These are phyloP conservation scores for Noctua janthina DNA, from an alignment of 2,888 invertebrate species.

Conservation along the genomic window DNA sequence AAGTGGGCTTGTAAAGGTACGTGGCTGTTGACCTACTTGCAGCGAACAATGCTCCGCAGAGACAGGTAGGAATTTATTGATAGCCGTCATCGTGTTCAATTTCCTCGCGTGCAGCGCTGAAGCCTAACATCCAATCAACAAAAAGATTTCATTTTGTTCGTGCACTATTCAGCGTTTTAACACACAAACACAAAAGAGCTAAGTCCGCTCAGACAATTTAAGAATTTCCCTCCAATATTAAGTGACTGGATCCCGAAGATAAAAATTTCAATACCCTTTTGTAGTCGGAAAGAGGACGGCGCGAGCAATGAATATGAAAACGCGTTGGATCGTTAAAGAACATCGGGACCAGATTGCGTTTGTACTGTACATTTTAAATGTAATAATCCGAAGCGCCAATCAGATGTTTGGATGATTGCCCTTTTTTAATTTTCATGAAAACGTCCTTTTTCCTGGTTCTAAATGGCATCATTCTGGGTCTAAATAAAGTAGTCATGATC, in stretches of 20 bases:
- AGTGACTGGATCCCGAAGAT: slow-evolving; percentile 66
- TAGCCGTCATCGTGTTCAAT: slow-evolving; percentile 56
- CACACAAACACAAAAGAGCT: slow-evolving; percentile 27
- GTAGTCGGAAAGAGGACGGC: slow-evolving; percentile 55
- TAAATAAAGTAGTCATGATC: slow-evolving; percentile 56
- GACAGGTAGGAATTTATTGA: slow-evolving; percentile 68
- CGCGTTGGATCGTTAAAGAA: slow-evolving; percentile 73
- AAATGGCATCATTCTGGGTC: slow-evolving; percentile 26
- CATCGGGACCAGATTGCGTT: slow-evolving; percentile 73
- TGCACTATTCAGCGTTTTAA: slow-evolving; percentile 3
- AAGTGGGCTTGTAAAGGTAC: slow-evolving; percentile 48
- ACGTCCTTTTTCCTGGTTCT: slow-evolving; percentile 6
- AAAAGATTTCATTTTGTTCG: slow-evolving; percentile 11
- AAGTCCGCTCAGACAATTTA: slow-evolving; percentile 44
- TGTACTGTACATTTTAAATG: slow-evolving; percentile 72
- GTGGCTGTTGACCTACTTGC: slow-evolving; percentile 68
- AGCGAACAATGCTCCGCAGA: slow-evolving; percentile 52
- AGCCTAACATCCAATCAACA: slow-evolving; percentile 17
- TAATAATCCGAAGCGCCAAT: slow-evolving; percentile 55
- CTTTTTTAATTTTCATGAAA: slow-evolving; percentile 43
- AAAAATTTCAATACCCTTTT: slow-evolving; percentile 73
- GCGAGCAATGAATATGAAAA: slow-evolving; percentile 78
- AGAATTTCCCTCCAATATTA: slow-evolving; percentile 59
- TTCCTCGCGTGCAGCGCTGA: slow-evolving; percentile 33
- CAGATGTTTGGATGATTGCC: slow-evolving; percentile 24